phyloP scores from a whole-genome alignment of 1,140 invertebrate species.

The Conus betulinus region DNA sequence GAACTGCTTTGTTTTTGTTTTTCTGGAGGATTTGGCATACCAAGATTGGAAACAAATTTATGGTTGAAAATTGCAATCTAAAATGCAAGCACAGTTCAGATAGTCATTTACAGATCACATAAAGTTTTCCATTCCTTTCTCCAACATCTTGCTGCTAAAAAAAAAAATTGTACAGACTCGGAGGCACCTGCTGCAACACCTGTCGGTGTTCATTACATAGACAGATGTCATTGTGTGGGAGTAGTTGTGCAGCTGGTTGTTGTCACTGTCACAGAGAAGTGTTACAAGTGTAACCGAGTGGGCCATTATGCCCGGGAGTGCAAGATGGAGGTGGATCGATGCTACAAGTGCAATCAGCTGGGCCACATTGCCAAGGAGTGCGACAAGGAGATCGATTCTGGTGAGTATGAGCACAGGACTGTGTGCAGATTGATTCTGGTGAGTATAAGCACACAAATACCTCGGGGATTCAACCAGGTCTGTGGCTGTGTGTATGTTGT shows the following conservation, averaged over 20 bases:
- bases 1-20: too few species aligned
- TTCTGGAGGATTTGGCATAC: too few species aligned
- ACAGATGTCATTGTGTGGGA: background rate
- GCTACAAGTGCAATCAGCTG: slow-evolving; percentile 95
- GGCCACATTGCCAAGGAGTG: slow-evolving; percentile 95
- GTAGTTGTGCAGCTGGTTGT: background rate
- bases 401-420: slow-evolving; percentile 40
- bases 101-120: too few species aligned
- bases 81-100: too few species aligned
- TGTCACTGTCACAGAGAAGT: slow-evolving; percentile 65
- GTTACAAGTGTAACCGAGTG: slow-evolving; percentile 75
- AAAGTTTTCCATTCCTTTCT: too few species aligned
- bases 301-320: slow-evolving; percentile 79
- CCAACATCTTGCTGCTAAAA: background rate
- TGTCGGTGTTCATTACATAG: background rate
- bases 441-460: too few species aligned
- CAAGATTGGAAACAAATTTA: too few species aligned
- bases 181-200: background rate
- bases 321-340: slow-evolving; percentile 75
- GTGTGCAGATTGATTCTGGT: background rate
- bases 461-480: too few species aligned
- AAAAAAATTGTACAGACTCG: background rate
- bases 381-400: slow-evolving; percentile 70
- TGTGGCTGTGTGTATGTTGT: too few species aligned
- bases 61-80: too few species aligned